Evolutionary conservation across 2,113 vertebrate species (phyloP).

Genomic region (Anolis sagrei): DNA sequence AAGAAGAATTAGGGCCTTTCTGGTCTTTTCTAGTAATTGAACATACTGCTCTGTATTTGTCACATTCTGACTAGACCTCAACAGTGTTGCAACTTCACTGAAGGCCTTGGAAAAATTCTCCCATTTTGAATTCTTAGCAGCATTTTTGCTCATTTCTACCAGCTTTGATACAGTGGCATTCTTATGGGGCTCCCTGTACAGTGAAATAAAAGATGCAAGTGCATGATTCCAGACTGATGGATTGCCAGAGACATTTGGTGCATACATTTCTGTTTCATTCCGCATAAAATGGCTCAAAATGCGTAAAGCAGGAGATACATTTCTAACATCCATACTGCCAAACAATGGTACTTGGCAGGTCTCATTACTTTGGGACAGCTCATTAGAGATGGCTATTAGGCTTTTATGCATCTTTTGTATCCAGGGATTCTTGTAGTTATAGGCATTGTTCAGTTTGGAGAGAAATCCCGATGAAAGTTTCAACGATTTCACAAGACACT

Average conservation of each 20-base stretch:
- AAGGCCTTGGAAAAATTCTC: slow-evolving; percentile 3
- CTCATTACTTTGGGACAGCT: slow-evolving; percentile 26
- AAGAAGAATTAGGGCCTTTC: slow-evolving; percentile 16
- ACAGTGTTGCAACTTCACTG: background rate
- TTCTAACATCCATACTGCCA: slow-evolving; percentile 7
- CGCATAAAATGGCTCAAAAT: slow-evolving; percentile 16
- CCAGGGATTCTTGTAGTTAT: slow-evolving; percentile 32
- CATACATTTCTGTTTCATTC: background rate
- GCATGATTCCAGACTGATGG: background rate
- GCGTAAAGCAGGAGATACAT: slow-evolving; percentile 11
- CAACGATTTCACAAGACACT: slow-evolving; percentile 33
- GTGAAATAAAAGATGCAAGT: slow-evolving; percentile 8
- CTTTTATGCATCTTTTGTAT: slow-evolving; percentile 37
- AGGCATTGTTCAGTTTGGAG: slow-evolving; percentile 28
- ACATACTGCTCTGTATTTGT: slow-evolving; percentile 18
- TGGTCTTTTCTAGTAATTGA: slow-evolving; percentile 22
- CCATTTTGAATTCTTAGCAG: slow-evolving; percentile 3
- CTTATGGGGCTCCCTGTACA: slow-evolving; percentile 1
- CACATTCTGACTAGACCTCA: slow-evolving; percentile 10
- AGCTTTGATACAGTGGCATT: slow-evolving; percentile 18
- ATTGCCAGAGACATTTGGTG: background rate
- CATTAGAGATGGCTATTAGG: slow-evolving; percentile 4
- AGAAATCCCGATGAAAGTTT: slow-evolving; percentile 54
- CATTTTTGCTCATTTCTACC: background rate
- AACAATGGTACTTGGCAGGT: slow-evolving; percentile 19